A percentile compares a stretch with the other conserved stretches of the same genome.
Conservation (phyloP, 2,888 invertebrate species). For the Agrotis ipsilon region DNA sequence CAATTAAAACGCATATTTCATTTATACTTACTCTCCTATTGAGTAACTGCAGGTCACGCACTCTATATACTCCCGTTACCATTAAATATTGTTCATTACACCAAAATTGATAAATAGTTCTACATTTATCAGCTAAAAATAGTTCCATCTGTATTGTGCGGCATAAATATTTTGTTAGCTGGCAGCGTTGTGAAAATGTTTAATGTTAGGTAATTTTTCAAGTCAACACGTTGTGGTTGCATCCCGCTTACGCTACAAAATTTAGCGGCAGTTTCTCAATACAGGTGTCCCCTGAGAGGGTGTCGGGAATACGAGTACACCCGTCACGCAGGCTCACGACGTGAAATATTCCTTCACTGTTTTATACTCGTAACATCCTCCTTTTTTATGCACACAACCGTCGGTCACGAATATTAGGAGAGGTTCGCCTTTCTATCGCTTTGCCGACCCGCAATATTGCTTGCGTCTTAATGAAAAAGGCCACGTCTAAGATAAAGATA, state of each 20-base stretch:
- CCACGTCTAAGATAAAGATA: constrained; percentile 59
- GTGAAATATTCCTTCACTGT: constrained; percentile 68
- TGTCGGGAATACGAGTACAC: constrained; percentile 73
- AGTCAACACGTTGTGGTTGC: constrained; percentile 40
- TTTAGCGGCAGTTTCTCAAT: constrained; percentile 49
- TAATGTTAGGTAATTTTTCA: constrained; percentile 43
- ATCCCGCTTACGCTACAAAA: constrained; percentile 48
- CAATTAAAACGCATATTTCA: no score
- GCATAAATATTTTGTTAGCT: constrained; percentile 51
- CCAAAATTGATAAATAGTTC: constrained; percentile 57
- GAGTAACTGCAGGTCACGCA: background rate
- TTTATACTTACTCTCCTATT: background rate
- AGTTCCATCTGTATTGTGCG: constrained; percentile 45
- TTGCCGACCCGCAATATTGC: constrained; percentile 59
- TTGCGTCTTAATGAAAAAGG: constrained; percentile 62
- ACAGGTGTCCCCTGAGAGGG: constrained; percentile 65
- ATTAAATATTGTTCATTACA: constrained; percentile 42
- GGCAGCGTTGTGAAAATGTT: constrained; percentile 40
- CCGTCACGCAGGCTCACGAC: constrained; percentile 65
- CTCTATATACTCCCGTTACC: constrained; percentile 4
- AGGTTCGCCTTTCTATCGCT: constrained; percentile 49
- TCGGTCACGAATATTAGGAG: constrained; percentile 57
- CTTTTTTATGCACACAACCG: constrained; percentile 61
- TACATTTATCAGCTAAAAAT: constrained; percentile 57
- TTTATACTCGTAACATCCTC: constrained; percentile 67